These are phyloP conservation scores for Halcyon leucocephala DNA, from an alignment of 2,797 vertebrate genomes.

Conservation along the genomic window DNA sequence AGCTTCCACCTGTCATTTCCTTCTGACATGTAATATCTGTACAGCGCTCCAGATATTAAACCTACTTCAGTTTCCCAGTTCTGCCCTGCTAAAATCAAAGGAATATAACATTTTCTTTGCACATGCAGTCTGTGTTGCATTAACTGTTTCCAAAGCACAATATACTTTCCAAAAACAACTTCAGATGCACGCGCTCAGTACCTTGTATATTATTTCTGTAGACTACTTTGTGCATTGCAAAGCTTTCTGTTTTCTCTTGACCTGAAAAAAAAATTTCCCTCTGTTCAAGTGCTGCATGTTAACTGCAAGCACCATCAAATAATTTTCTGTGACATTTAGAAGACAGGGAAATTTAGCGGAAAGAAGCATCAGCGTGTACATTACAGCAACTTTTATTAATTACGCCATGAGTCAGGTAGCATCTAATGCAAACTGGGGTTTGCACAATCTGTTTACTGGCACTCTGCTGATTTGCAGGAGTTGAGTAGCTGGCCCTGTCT, in stretches of 20 bases:
- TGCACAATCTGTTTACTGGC: neutral
- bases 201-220: neutral
- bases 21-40: neutral
- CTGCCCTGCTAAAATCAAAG: neutral
- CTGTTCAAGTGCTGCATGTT: neutral
- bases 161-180: neutral
- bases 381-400: conserved; percentile 40
- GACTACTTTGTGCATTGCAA: neutral
- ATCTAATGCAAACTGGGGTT: neutral
- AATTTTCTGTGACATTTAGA: neutral
- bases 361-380: neutral
- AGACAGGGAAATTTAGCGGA: neutral
- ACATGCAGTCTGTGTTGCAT: neutral
- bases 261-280: neutral
- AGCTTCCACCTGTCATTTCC: neutral
- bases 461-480: neutral
- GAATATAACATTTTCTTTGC: neutral
- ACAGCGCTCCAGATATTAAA: neutral
- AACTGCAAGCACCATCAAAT: neutral
- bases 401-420: conserved; percentile 25
- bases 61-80: neutral
- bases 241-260: neutral
- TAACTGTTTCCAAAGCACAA: neutral
- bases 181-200: neutral
- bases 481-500: neutral